phyloP scores from a whole-genome alignment of 2,888 invertebrate genomes.

The Eudasyphora cyanicolor region DNA sequence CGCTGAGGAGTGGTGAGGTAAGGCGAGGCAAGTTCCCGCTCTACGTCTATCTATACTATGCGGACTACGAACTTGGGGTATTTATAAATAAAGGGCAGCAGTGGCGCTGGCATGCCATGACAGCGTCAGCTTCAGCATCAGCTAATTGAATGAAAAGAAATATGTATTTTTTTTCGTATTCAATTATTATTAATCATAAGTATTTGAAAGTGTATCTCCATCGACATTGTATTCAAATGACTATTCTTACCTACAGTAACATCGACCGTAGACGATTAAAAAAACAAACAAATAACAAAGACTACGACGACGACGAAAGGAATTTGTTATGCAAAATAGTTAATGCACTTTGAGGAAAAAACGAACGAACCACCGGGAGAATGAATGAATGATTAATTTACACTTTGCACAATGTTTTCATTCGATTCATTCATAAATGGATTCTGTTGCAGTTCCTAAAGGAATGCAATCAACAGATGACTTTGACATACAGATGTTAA shows the following conservation, averaged over 20 bases:
- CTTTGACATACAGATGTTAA: too few species aligned
- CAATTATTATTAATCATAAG: slow-evolving; percentile 47
- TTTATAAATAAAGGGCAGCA: slow-evolving; percentile 15
- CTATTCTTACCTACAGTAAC: background rate
- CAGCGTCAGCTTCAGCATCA: background rate
- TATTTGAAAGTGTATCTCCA: slow-evolving; percentile 52
- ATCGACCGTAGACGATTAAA: too few species aligned
- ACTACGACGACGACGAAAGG: background rate
- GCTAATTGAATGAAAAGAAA: slow-evolving; percentile 57
- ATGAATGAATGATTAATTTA: slow-evolving; percentile 20
- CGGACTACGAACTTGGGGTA: too few species aligned
- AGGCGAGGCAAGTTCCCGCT: too few species aligned
- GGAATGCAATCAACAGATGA: slow-evolving; percentile 14
- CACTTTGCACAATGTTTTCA: background rate
- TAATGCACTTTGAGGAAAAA: background rate
- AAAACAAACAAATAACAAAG: too few species aligned
- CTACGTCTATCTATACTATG: background rate
- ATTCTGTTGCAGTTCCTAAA: background rate
- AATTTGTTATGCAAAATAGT: slow-evolving; percentile 30
- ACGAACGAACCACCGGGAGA: too few species aligned
- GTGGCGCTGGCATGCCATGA: too few species aligned
- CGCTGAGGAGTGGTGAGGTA: background rate
- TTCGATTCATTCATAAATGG: slow-evolving; percentile 22
- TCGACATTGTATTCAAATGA: slow-evolving; percentile 55
- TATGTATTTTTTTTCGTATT: slow-evolving; percentile 6